Evolutionary conservation across 2,888 invertebrate species (phyloP).

Genomic region (Tipula helvola): DNA sequence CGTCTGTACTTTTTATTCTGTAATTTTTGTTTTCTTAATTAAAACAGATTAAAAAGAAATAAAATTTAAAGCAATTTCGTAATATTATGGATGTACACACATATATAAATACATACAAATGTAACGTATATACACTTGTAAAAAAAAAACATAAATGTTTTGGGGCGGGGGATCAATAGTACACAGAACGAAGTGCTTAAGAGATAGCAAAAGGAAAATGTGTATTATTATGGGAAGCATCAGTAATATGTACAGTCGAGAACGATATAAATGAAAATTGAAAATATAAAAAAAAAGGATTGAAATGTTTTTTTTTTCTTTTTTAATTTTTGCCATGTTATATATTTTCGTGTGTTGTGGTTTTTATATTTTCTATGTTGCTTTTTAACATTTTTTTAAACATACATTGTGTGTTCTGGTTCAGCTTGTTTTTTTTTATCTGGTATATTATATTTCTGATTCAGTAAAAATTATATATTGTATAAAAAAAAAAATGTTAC

Average conservation of each 20-base stretch:
- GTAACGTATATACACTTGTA: not conserved
- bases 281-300: not conserved
- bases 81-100: not conserved
- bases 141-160: not conserved
- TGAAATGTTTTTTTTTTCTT: not conserved
- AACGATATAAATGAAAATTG: not conserved
- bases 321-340: not conserved
- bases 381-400: not conserved
- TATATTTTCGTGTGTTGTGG: not conserved
- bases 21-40: not conserved
- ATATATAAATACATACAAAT: not conserved
- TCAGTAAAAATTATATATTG: not conserved
- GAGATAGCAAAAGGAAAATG: not conserved
- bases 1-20: not conserved
- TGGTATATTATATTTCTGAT: not conserved
- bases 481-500: not conserved
- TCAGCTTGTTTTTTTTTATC: not conserved
- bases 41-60: not conserved
- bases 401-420: not conserved
- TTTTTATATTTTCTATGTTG: not conserved
- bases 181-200: not conserved
- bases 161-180: not conserved
- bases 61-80: not conserved
- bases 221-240: not conserved
- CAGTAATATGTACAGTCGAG: not conserved